Percentiles rank a stretch among this genome's conserved stretches.
phyloP scores from a whole-genome alignment of 2,797 vertebrate genomes.

The Nyctibius grandis region DNA sequence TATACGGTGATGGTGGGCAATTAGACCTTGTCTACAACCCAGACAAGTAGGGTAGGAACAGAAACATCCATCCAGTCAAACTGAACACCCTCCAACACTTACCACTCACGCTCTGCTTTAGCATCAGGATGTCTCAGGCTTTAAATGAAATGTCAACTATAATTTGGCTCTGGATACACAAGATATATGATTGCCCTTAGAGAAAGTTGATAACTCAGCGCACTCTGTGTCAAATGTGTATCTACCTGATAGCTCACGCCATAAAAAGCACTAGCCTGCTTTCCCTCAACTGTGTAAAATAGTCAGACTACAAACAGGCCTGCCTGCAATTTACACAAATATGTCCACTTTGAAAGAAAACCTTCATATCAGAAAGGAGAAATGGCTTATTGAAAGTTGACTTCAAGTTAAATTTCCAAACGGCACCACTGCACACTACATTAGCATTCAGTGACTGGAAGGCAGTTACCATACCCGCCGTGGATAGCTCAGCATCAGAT shows the following conservation, averaged over 20 bases:
- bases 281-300: conserved; percentile 19
- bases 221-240: conserved; percentile 56
- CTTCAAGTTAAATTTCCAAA: background rate
- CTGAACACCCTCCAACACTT: background rate
- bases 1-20: background rate
- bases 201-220: conserved; percentile 70
- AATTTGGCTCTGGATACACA: conserved; percentile 69
- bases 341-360: conserved; percentile 5
- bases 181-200: conserved; percentile 72
- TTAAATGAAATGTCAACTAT: conserved; percentile 78
- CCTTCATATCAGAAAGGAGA: background rate
- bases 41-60: conserved; percentile 24
- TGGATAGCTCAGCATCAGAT: background rate
- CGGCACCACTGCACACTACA: background rate
- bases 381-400: background rate
- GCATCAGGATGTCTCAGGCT: conserved; percentile 63
- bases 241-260: conserved; percentile 55
- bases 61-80: conserved; percentile 45
- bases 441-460: background rate
- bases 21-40: conserved; percentile 41
- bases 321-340: conserved; percentile 38
- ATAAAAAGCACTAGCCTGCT: conserved; percentile 46
- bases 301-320: background rate
- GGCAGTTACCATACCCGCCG: accelerated
- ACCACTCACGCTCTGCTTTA: conserved; percentile 46